Conservation (phyloP, 2,888 invertebrate genomes). For the Sinohyriopsis cumingii region DNA sequence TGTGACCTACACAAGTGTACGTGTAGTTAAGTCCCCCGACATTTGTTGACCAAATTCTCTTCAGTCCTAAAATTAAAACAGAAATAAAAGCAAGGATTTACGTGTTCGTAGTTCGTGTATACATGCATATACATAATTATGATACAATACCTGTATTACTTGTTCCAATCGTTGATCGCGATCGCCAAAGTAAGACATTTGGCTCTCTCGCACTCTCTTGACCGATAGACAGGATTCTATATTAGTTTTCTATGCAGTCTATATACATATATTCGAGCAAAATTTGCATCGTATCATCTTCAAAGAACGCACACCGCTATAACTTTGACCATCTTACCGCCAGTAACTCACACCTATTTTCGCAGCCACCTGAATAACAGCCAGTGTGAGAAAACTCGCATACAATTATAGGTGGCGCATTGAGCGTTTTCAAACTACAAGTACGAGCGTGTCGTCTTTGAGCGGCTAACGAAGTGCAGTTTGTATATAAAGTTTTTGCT, state of each 20-base stretch:
- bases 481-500: too few relatives aligned
- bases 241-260: not conserved
- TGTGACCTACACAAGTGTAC: too few relatives aligned
- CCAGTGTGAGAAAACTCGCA: conserved; percentile 11
- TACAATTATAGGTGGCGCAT: conserved; percentile 14
- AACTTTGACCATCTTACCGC: not conserved
- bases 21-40: too few relatives aligned
- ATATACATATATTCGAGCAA: too few relatives aligned
- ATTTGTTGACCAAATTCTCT: too few relatives aligned
- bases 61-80: too few relatives aligned
- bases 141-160: conserved; percentile 60
- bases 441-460: too few relatives aligned
- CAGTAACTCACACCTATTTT: conserved; percentile 11
- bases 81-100: too few relatives aligned
- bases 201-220: conserved; percentile 8
- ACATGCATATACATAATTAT: conserved; percentile 13
- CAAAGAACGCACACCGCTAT: not conserved
- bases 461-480: too few relatives aligned
- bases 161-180: conserved; percentile 62
- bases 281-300: not conserved
- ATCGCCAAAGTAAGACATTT: conserved; percentile 52
- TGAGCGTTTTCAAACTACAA: conserved; percentile 7
- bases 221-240: not conserved
- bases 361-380: conserved; percentile 21
- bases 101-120: not conserved